Percentiles rank a stretch among this genome's conserved stretches.
phyloP scores from a whole-genome alignment of 2,888 invertebrate species.

The Hyalella azteca region DNA sequence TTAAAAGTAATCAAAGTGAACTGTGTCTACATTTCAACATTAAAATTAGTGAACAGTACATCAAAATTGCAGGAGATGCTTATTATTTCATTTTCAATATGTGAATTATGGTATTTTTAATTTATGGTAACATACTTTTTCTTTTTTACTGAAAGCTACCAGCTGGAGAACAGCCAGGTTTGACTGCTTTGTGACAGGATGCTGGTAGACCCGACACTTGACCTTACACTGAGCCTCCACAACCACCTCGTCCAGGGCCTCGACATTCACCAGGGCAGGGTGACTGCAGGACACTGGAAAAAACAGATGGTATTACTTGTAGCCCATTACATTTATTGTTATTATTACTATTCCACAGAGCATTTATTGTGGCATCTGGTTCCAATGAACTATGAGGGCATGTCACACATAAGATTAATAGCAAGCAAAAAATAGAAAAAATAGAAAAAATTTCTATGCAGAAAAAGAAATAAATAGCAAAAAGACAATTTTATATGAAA shows the following conservation, averaged over 20 bases:
- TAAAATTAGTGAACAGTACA: too few relatives aligned
- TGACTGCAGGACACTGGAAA: constrained; percentile 11
- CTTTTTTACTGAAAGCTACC: constrained; percentile 19
- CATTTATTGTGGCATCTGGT: not conserved
- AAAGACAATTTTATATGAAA: not conserved
- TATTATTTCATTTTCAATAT: too few relatives aligned
- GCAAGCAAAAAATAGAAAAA: not conserved
- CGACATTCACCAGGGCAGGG: constrained; percentile 1
- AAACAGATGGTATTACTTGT: not conserved
- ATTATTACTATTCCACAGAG: not conserved
- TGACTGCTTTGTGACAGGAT: constrained; percentile 15
- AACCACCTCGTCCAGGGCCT: constrained; percentile 17
- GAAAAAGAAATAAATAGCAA: not conserved
- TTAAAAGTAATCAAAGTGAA: too few relatives aligned
- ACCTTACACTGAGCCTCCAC: constrained; percentile 26
- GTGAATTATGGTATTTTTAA: too few relatives aligned
- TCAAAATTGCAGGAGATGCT: too few relatives aligned
- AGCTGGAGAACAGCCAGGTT: constrained; percentile 11
- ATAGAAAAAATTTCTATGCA: not conserved
- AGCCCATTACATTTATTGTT: not conserved
- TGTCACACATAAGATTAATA: not conserved
- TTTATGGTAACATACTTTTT: not conserved
- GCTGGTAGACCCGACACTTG: constrained; percentile 28
- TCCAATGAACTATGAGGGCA: not conserved
- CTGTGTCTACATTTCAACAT: too few relatives aligned